Evolutionary conservation across 1,140 invertebrate genomes (phyloP).

Genomic region (Lepidurus packardi): DNA sequence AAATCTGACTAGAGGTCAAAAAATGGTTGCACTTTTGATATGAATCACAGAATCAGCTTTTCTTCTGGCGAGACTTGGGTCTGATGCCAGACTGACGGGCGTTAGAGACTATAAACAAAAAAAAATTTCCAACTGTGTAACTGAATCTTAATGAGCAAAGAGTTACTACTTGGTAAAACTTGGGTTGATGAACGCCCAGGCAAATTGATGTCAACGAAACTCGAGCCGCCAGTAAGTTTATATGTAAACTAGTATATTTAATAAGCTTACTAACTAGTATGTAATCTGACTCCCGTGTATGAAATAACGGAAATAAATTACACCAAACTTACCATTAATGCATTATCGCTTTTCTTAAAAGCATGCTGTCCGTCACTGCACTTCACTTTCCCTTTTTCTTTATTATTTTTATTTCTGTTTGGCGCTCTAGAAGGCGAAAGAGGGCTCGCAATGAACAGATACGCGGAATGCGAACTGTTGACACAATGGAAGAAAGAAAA

Average conservation of each 20-base stretch:
- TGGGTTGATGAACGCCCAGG: neutral
- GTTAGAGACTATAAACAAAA: constrained; percentile 18
- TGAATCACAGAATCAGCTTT: constrained; percentile 22
- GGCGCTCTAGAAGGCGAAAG: neutral
- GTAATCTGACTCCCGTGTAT: neutral
- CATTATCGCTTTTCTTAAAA: neutral
- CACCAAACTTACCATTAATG: neutral
- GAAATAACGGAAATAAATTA: neutral
- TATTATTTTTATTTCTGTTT: neutral
- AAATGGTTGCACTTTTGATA: neutral
- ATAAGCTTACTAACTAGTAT: constrained; percentile 7
- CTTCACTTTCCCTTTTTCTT: neutral
- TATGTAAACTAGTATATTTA: constrained; percentile 1
- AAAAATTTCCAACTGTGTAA: neutral
- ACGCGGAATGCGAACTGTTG: too few species aligned
- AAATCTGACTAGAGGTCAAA: neutral
- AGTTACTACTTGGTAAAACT: neutral
- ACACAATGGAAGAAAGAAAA: too few species aligned
- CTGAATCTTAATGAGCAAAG: neutral
- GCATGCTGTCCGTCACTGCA: neutral
- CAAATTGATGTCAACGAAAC: constrained; percentile 18
- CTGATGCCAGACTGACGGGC: constrained; percentile 10
- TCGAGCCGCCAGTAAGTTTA: neutral
- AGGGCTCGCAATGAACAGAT: neutral
- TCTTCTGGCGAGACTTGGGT: neutral